Base-by-base conservation (phyloP, 2,888 invertebrate species). In the Melitaea athalia region DNA sequence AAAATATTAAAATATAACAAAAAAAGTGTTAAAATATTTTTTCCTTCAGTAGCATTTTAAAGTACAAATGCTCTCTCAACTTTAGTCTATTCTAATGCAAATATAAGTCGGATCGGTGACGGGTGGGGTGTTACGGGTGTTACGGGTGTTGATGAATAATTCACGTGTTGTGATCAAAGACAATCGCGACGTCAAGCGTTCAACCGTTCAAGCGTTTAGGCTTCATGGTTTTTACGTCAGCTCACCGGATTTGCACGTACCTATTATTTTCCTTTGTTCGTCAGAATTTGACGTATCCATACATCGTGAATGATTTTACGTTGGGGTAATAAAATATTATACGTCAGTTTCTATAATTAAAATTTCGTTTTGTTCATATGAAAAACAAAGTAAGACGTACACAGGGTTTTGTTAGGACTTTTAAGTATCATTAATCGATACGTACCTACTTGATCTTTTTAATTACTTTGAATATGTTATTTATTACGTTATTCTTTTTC, bases 151-250 rank as follows among this genome's bases (percentile, higher is more conserved):
- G 74, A 81, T 88, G 85, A 87, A 88, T 88, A 82, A 87, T 89
- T 86, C 87, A 88, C 79, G 77, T 84, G 79, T 84, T 85, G 80
- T 86, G 88, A 89, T 89, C 88, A 89, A 89, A 89, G 89, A 89
- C 88, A 88, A 87, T 87, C 81, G 85, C 83, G 82, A 81, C 81
- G 86, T 87, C 84, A 69, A 69, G 71, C 81, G 86, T 87, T 82
- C 73, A 77, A n/a, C n/a, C 47, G 47, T 49, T n/a, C 6, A 14
- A 49, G 12, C 45, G 12, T 38, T 38, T 38, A 11, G 45, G 76
- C 79, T 82, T 81, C 81, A 81, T 71, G 79, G 77, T 86, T 86
- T 85, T 85, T 84, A 81, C 79, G 74, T 73, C 79, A 78, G 78
- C 77, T 55, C 64, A 31, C n/a, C 50, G 68, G 70, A 75, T 76